phyloP scores from a whole-genome alignment of 2,797 vertebrate species.

The Pygocentrus nattereri region DNA sequence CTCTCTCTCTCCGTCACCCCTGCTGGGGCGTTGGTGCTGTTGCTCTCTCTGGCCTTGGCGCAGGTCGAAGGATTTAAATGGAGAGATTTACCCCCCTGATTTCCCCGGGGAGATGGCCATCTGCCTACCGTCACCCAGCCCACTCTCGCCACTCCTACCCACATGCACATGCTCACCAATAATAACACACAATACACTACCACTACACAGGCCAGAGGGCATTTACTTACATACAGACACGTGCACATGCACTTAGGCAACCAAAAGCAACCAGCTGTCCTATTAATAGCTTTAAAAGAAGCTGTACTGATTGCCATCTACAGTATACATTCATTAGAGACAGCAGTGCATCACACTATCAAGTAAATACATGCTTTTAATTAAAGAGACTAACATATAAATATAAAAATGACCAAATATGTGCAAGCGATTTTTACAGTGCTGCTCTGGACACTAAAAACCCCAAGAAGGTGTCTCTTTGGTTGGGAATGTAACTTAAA shows the following conservation, averaged over 20 bases:
- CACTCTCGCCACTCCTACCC: constrained; percentile 44
- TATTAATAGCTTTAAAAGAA: constrained; percentile 46
- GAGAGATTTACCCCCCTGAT: constrained; percentile 70
- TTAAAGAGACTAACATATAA: not conserved
- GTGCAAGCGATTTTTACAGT: not conserved
- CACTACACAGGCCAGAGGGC: constrained; percentile 39
- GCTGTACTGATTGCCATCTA: not conserved
- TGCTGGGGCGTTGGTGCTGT: constrained; percentile 42
- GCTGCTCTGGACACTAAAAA: not conserved
- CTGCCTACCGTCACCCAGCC: constrained; percentile 65
- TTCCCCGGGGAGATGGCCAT: constrained; percentile 69
- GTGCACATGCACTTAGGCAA: constrained; percentile 11
- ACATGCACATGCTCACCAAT: constrained; percentile 43
- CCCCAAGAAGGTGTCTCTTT: too few relatives aligned
- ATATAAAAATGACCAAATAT: not conserved
- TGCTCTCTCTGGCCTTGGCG: constrained; percentile 55
- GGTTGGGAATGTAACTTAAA: too few relatives aligned
- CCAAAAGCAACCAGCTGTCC: constrained; percentile 22
- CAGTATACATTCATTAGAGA: not conserved
- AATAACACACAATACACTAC: constrained; percentile 33
- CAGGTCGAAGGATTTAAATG: constrained; percentile 66
- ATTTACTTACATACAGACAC: constrained; percentile 29
- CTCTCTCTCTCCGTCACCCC: constrained; percentile 43
- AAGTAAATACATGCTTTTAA: not conserved
- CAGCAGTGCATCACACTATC: not conserved